Evolutionary conservation across 1,140 invertebrate species (phyloP).

Genomic region (Scaptomyza pallida): DNA sequence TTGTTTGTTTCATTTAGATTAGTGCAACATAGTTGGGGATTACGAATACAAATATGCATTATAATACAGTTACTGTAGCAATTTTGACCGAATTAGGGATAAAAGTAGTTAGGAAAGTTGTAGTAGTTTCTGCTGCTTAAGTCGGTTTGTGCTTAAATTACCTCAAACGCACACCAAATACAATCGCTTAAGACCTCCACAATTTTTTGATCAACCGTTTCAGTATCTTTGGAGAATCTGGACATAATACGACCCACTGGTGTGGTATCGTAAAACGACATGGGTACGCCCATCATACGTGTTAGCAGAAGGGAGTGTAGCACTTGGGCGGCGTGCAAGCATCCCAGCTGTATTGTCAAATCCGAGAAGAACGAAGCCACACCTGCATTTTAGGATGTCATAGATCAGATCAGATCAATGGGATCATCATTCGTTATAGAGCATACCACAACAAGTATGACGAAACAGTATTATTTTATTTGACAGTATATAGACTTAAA

Average conservation of each 20-base stretch:
- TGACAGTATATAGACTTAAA: constrained; percentile 14
- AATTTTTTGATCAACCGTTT: constrained; percentile 89
- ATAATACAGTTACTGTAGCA: constrained; percentile 34
- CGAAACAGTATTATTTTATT: constrained; percentile 1
- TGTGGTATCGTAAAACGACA: constrained; percentile 95
- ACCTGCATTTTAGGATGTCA: constrained; percentile 84
- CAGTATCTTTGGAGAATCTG: constrained; percentile 93
- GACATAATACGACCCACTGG: constrained; percentile 93
- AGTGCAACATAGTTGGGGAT: not conserved
- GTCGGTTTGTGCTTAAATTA: constrained; percentile 84
- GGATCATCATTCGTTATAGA: constrained; percentile 29
- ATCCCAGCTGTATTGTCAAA: constrained; percentile 89
- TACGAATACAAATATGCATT: not conserved
- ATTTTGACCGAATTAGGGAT: constrained; percentile 23
- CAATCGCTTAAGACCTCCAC: constrained; percentile 89
- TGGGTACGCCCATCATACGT: constrained; percentile 90
- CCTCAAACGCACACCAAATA: constrained; percentile 92
- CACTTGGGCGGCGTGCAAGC: constrained; percentile 89
- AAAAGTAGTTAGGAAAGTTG: too few species aligned
- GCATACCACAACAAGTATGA: not conserved
- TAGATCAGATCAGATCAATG: constrained; percentile 3
- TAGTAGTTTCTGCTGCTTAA: not conserved
- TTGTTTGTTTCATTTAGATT: constrained; percentile 2
- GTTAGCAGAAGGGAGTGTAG: constrained; percentile 91
- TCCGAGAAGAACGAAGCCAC: constrained; percentile 87